Evolutionary conservation across 2,113 vertebrate genomes (phyloP).

Genomic region (Zingel zingel): DNA sequence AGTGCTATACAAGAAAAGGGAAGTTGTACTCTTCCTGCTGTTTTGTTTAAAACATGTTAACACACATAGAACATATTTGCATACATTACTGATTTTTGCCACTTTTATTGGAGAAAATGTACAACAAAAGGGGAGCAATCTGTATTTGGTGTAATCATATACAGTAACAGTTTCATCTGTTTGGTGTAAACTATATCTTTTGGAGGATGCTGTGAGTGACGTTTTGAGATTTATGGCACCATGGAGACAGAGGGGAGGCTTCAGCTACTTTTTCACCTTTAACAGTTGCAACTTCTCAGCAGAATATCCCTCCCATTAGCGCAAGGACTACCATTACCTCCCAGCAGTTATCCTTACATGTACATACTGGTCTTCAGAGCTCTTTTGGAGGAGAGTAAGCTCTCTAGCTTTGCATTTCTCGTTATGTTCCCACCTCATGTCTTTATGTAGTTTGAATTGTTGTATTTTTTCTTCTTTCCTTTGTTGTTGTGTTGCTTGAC

Average conservation of each 20-base stretch:
- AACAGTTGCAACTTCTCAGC: slow-evolving; percentile 61
- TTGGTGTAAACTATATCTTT: slow-evolving; percentile 18
- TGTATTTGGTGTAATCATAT: slow-evolving; percentile 27
- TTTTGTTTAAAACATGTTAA: slow-evolving; percentile 21
- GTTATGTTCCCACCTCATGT: background rate
- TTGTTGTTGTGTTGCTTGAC: slow-evolving; percentile 24
- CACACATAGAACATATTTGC: slow-evolving; percentile 1
- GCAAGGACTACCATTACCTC: slow-evolving; percentile 40
- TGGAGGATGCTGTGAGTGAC: slow-evolving; percentile 44
- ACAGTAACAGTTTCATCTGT: slow-evolving; percentile 10
- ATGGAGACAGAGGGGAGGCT: slow-evolving; percentile 25
- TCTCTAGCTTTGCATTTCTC: background rate
- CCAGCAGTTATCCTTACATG: slow-evolving; percentile 38
- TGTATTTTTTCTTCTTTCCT: background rate
- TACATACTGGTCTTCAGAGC: slow-evolving; percentile 43
- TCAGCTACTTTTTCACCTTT: slow-evolving; percentile 62
- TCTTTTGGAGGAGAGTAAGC: slow-evolving; percentile 29
- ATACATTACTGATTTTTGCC: slow-evolving; percentile 13
- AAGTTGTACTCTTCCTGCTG: background rate
- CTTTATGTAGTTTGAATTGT: background rate
- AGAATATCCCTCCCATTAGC: slow-evolving; percentile 54
- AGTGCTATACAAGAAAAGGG: background rate
- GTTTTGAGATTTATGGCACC: slow-evolving; percentile 38
- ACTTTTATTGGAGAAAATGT: background rate
- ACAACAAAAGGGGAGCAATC: background rate